phyloP scores from a whole-genome alignment of 2,888 invertebrate species.

The Plebejus anna region DNA sequence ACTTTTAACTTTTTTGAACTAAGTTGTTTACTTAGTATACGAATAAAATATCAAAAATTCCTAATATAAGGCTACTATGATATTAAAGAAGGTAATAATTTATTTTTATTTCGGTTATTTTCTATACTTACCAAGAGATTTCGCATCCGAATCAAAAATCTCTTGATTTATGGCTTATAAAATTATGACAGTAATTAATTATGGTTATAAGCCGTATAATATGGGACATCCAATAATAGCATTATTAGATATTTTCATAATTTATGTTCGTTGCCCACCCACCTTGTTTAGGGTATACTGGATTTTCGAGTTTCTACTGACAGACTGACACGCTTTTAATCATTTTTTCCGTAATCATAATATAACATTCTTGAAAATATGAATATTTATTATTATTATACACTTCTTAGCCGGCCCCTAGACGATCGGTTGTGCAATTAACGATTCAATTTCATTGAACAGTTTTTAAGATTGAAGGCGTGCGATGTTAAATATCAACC shows the following conservation, averaged over 20 bases:
- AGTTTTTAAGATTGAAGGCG: no score
- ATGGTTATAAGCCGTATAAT: not conserved
- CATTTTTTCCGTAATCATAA: not conserved
- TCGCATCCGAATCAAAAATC: not conserved
- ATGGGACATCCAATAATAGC: not conserved
- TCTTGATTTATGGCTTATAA: not conserved
- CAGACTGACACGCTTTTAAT: not conserved
- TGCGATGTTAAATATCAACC: no score
- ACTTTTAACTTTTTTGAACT: not conserved
- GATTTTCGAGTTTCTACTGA: not conserved
- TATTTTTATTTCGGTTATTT: not conserved
- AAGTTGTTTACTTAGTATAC: not conserved
- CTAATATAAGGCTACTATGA: not conserved
- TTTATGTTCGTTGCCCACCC: slow-evolving; percentile 5
- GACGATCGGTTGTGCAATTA: no score
- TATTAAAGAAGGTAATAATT: not conserved
- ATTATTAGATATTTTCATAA: not conserved
- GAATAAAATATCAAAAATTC: not conserved
- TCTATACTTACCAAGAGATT: not conserved
- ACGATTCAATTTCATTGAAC: no score
- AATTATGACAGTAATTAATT: slow-evolving; percentile 1
- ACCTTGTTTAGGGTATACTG: not conserved
- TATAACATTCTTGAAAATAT: not conserved
- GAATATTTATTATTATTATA: not conserved
- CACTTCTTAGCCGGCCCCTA: not conserved